These are phyloP conservation scores for Megaceryle alcyon DNA, from an alignment of 2,797 vertebrate species.

Conservation along the genomic window DNA sequence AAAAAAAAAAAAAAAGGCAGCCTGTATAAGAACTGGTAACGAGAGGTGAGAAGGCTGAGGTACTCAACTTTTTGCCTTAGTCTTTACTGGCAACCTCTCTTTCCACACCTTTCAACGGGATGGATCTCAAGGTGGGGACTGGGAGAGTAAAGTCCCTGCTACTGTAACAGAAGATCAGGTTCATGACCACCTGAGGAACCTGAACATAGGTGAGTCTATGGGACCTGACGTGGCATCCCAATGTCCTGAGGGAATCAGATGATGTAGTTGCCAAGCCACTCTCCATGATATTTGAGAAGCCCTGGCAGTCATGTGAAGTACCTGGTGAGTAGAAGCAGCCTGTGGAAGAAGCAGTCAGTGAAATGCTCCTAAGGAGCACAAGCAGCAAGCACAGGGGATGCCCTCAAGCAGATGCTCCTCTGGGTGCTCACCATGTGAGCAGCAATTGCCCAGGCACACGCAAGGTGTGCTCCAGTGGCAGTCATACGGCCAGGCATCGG, in stretches of 20 bases:
- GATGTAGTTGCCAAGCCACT: not conserved
- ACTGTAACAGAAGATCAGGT: not conserved
- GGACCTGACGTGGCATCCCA: not conserved
- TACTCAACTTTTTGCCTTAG: not conserved
- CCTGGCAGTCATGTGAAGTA: not conserved
- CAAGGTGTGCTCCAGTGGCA: fast-evolving
- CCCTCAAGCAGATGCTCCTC: not conserved
- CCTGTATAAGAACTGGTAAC: not conserved
- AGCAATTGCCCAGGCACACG: not conserved
- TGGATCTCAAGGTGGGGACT: not conserved
- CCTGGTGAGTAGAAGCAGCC: not conserved
- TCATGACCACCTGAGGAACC: not conserved
- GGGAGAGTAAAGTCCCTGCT: not conserved
- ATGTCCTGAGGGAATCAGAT: not conserved
- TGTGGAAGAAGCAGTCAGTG: not conserved
- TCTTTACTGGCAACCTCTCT: not conserved
- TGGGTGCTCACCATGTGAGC: not conserved
- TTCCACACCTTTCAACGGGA: not conserved
- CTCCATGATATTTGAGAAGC: not conserved
- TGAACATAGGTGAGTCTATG: not conserved
- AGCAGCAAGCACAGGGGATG: not conserved
- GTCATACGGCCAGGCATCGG: fast-evolving
- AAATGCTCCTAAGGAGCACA: not conserved
- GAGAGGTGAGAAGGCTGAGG: not conserved
- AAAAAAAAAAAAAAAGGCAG: not conserved